Evolutionary conservation across 2,888 invertebrate species (phyloP).

Genomic region (Pristionchus exspectatus): DNA sequence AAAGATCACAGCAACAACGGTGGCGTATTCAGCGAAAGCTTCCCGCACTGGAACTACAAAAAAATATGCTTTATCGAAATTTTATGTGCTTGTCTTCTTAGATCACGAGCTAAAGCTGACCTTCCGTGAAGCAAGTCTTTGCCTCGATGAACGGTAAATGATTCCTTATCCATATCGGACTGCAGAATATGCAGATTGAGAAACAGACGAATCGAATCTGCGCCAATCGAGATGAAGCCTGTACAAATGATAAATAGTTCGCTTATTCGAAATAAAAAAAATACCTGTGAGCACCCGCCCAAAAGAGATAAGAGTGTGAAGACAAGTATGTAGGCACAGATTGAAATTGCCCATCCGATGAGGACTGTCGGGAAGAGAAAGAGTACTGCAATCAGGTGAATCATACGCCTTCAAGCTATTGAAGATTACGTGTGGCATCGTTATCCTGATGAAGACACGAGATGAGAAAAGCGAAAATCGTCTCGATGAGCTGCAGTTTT

Average conservation of each 20-base stretch:
- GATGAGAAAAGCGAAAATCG: not conserved
- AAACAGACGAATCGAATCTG: not conserved
- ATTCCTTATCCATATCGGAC: not conserved
- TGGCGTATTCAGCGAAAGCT: not conserved
- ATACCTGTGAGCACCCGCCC: not conserved
- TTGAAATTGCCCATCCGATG: not conserved
- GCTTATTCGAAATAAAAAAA: not conserved
- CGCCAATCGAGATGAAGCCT: not conserved
- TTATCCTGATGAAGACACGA: not conserved
- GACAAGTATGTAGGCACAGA: not conserved
- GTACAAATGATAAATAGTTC: not conserved
- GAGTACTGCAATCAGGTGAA: not conserved
- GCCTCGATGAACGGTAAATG: not conserved
- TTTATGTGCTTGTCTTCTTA: no score
- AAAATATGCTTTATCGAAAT: no score
- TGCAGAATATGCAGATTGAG: not conserved
- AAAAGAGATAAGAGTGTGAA: not conserved
- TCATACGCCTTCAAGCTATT: not conserved
- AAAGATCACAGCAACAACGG: not conserved
- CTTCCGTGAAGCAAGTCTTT: not conserved
- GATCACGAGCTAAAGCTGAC: no score
- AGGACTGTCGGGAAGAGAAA: not conserved
- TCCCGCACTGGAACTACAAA: conserved; percentile 24
- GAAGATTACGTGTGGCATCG: not conserved
- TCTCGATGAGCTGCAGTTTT: not conserved